Conservation (phyloP, 2,797 vertebrate genomes). For the Rhodeus uyekii region DNA sequence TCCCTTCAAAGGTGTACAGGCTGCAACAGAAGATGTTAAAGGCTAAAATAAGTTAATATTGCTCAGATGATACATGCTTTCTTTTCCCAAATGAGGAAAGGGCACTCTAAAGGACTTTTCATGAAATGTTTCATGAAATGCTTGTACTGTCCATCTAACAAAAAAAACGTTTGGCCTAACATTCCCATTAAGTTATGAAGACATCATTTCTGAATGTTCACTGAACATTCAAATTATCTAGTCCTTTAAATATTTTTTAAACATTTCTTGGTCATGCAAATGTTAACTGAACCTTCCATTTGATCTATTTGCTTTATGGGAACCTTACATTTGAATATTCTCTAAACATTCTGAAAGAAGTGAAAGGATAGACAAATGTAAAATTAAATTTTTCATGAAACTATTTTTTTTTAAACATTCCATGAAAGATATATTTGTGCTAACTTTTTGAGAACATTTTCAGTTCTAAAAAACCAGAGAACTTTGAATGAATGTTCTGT, state of each 20-base stretch:
- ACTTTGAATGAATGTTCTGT: neutral
- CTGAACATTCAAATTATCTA: neutral
- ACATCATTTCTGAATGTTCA: neutral
- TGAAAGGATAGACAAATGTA: too few species aligned
- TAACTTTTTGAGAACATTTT: too few species aligned
- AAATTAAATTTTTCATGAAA: too few species aligned
- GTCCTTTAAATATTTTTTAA: neutral
- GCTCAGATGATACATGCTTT: neutral
- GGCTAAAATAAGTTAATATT: neutral
- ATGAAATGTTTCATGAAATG: neutral
- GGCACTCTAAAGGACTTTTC: neutral
- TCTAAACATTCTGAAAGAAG: too few species aligned
- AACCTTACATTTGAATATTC: too few species aligned
- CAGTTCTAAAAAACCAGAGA: too few species aligned
- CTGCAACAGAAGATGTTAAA: conserved; percentile 66
- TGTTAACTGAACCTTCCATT: too few species aligned
- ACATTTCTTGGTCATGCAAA: neutral
- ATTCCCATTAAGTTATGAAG: neutral
- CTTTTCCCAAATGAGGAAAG: neutral
- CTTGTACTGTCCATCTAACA: neutral
- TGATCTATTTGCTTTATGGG: too few species aligned
- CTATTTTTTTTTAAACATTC: too few species aligned
- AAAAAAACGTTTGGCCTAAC: neutral
- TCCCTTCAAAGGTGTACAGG: conserved; percentile 89
- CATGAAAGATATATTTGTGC: too few species aligned